phyloP scores from a whole-genome alignment of 2,888 invertebrate species.

The Scrobipalpa atriplicella region DNA sequence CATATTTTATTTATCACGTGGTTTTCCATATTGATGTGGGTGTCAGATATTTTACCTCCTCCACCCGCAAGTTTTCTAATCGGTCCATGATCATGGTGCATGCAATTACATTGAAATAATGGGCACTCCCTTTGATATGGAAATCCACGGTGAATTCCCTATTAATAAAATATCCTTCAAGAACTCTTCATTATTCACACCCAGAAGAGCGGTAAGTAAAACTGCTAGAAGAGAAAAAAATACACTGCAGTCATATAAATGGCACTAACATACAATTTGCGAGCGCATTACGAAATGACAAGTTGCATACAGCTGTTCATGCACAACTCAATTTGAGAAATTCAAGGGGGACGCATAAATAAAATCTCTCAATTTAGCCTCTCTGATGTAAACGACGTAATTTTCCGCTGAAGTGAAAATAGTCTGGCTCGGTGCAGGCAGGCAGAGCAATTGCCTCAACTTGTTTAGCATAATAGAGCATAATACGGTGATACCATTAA shows the following conservation, averaged over 20 bases:
- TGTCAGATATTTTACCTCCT: no score
- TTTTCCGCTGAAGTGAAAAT: constrained; percentile 66
- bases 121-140: no score
- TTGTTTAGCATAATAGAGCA: constrained; percentile 78
- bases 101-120: no score
- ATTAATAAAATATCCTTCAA: no score
- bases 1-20: no score
- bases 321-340: constrained; percentile 6
- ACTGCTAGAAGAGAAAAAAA: background rate
- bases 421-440: constrained; percentile 53
- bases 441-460: constrained; percentile 65
- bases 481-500: constrained; percentile 74
- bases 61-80: no score
- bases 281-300: background rate
- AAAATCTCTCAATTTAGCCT: constrained; percentile 53
- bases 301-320: constrained; percentile 9
- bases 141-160: no score
- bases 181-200: no score
- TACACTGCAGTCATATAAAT: background rate
- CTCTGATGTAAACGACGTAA: constrained; percentile 54
- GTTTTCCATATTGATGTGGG: no score
- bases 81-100: no score
- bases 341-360: constrained; percentile 18
- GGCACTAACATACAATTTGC: background rate
- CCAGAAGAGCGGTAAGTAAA: background rate